Base-by-base conservation (phyloP, 2,888 invertebrate species). In the Ectemnius continuus region DNA sequence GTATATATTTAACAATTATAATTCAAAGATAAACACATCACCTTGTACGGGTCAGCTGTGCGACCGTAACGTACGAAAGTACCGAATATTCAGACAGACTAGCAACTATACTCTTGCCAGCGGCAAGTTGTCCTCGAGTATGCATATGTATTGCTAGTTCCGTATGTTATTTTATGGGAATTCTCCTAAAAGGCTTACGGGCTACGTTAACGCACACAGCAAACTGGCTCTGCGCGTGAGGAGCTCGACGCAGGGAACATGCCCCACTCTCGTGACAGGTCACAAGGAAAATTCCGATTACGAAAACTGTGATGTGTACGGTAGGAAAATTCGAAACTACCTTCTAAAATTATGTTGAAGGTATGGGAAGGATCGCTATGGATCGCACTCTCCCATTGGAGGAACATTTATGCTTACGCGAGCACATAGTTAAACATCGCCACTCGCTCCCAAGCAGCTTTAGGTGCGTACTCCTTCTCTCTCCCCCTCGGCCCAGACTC, bases 41-140 rank as follows among this genome's bases (percentile, higher is more conserved):
- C 23, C 23, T 23, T 23, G 86, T 86, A 86, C 81, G 69, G 79
- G 83, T 84, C 82, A 84, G 73, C 82, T 77, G 73, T 70, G 84
- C 81, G 78, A 76, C 79, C 80, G 84, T 77, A 80, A 80, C 78
- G 78, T 81, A 73, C 63, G 52, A 70, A 83, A 67, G 73, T 62
- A 70, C 62, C 73, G 62, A 76, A 78, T 81, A 76, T 80, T 76
- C 79, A 36, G 61, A 57, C 69, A 67, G 72, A 73, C 76, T 74
- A 70, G 59, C 58, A 57, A 73, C 75, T 75, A 76, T 79, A 36
- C 80, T 72, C 56, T 70, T 65, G 71, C 75, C 68, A 28, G 60
- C 20, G 67, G 62, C 61, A 52, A 69, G 72, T 63, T 46, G 67
- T 58, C 57, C 72, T 73, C 78, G 56, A 80, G 79, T 78, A 23